Evolutionary conservation across 2,113 vertebrate species (phyloP).

Genomic region (Notechis scutatus): DNA sequence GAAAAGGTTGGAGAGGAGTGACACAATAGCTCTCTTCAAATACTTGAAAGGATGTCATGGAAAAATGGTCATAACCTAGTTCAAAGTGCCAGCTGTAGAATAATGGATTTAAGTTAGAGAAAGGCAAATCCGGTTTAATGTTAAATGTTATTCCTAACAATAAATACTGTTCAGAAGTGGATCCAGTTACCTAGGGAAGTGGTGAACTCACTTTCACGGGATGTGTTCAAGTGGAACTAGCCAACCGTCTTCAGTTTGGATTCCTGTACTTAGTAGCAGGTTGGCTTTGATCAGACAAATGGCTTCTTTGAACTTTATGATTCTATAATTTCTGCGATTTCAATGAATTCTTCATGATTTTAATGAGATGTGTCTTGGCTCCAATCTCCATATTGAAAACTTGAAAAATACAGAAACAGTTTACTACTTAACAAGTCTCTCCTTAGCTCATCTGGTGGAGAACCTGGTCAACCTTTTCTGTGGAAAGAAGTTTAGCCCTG

Average conservation of each 20-base stretch:
- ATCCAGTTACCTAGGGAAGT: background rate
- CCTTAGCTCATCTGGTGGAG: background rate
- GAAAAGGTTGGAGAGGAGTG: background rate
- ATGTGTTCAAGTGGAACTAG: background rate
- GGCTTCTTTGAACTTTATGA: background rate
- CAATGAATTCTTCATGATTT: background rate
- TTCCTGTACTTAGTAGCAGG: background rate
- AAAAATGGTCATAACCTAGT: background rate
- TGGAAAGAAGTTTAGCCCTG: background rate
- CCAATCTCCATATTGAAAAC: background rate
- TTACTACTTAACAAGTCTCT: background rate
- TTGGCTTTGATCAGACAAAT: background rate
- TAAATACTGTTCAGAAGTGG: background rate
- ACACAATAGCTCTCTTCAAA: background rate
- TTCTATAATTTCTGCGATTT: background rate
- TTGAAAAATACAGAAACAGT: background rate
- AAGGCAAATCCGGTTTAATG: background rate
- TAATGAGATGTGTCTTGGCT: background rate
- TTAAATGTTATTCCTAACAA: background rate
- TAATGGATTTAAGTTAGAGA: background rate
- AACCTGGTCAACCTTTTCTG: background rate
- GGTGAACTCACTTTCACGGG: background rate
- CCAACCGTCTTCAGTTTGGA: background rate
- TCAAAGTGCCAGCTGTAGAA: background rate
- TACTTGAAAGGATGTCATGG: background rate